Percentiles rank a stretch among this genome's conserved stretches.
These are phyloP conservation scores for Enteromius paludinosus DNA, from an alignment of 2,797 vertebrate species.

Conservation along the genomic window DNA sequence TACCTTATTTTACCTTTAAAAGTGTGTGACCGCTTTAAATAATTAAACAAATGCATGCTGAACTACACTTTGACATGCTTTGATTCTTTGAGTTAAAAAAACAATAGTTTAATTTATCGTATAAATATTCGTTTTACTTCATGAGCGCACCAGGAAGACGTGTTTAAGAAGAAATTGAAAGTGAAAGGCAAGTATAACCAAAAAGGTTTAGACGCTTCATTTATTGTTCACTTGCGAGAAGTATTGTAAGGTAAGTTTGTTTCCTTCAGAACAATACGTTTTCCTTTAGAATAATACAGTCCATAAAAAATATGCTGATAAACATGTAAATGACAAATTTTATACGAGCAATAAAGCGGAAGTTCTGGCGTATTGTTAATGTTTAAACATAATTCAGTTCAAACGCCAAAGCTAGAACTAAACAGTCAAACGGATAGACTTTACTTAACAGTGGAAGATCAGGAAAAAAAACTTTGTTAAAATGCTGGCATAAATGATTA, in stretches of 20 bases:
- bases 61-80: background rate
- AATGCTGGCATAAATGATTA: background rate
- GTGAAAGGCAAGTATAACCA: background rate
- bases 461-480: background rate
- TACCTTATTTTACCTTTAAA: background rate
- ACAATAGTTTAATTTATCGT: too few species aligned
- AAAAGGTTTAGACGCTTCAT: background rate
- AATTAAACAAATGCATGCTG: background rate
- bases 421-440: background rate
- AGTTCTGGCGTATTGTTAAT: background rate
- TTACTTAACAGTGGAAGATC: background rate
- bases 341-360: background rate
- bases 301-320: background rate
- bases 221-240: background rate
- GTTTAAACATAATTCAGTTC: background rate
- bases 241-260: conserved; percentile 11
- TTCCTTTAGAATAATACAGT: background rate
- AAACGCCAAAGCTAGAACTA: background rate
- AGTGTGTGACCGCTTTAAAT: background rate
- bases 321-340: background rate
- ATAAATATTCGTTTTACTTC: background rate
- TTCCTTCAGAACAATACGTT: background rate
- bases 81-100: background rate
- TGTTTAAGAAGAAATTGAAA: conserved; percentile 17
- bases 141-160: background rate